Evolutionary conservation across 30 jellyfish, hydroid and myxozoan genomes (phyloP).

Genomic region (Catostylus mosaicus): DNA sequence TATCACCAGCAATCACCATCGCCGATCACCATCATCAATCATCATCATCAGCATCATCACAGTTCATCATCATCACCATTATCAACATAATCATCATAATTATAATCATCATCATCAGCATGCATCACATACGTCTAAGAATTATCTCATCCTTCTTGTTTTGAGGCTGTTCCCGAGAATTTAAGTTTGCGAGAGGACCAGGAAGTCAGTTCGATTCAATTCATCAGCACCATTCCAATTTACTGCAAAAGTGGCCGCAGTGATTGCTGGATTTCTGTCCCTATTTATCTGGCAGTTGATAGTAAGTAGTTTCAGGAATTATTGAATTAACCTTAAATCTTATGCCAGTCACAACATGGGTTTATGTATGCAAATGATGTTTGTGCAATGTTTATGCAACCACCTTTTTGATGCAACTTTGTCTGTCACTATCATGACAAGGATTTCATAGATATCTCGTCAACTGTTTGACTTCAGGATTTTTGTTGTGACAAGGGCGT

Average conservation of each 20-base stretch:
- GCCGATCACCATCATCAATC: background rate
- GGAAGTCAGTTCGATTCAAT: conserved; percentile 11
- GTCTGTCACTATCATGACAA: no score
- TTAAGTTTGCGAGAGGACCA: conserved; percentile 47
- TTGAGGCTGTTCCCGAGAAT: conserved; percentile 52
- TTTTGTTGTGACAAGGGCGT: no score
- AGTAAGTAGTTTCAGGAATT: conserved; percentile 29
- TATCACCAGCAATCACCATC: background rate
- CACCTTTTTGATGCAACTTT: no score
- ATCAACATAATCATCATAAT: background rate
- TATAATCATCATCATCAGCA: background rate
- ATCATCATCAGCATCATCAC: background rate
- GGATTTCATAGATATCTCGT: no score
- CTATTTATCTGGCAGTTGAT: conserved; percentile 60
- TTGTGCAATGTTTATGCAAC: no score
- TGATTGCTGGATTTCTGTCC: conserved; percentile 53
- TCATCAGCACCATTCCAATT: conserved; percentile 70
- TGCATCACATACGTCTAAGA: background rate
- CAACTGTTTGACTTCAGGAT: no score
- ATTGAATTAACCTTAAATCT: no score
- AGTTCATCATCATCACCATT: background rate
- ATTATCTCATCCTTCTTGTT: background rate
- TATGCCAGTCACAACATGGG: no score
- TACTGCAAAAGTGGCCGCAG: conserved; percentile 28
- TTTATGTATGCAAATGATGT: no score